A percentile compares a stretch with the other conserved stretches of the same genome.
phyloP scores from a whole-genome alignment of 2,113 vertebrate species.

The Ochotona curzoniae region DNA sequence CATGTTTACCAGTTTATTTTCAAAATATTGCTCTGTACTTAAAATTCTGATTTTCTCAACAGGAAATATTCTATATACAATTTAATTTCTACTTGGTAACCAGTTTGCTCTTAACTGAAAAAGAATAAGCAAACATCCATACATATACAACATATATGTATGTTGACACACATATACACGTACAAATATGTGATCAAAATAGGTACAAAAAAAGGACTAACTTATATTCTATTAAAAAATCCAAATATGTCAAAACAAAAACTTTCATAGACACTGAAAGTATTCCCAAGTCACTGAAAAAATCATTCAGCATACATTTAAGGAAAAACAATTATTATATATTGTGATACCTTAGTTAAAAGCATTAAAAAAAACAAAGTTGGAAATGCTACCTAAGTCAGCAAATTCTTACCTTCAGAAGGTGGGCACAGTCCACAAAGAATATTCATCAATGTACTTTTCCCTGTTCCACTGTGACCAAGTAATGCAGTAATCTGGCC shows the following conservation, averaged over 20 bases:
- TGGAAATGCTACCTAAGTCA: not conserved
- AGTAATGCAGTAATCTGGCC: constrained; percentile 98
- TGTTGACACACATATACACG: not conserved
- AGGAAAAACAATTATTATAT: not conserved
- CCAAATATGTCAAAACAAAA: not conserved
- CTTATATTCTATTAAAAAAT: not conserved
- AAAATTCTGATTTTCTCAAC: constrained; percentile 14
- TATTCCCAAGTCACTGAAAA: not conserved
- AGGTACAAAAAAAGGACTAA: not conserved
- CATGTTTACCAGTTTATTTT: constrained; percentile 7
- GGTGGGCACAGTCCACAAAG: constrained; percentile 95
- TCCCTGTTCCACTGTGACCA: constrained; percentile 97
- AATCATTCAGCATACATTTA: not conserved
- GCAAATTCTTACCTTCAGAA: constrained; percentile 87
- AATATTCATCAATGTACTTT: constrained; percentile 97
- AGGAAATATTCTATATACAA: not conserved
- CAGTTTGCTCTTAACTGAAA: constrained; percentile 36
- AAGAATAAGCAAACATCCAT: not conserved
- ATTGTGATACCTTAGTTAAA: not conserved
- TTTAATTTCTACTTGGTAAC: constrained; percentile 37
- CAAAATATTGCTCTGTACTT: not conserved
- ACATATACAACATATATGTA: not conserved
- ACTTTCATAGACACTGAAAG: not conserved
- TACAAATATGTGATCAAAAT: not conserved
- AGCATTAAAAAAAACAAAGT: not conserved